Evolutionary conservation across 2,113 vertebrate genomes (phyloP).

Genomic region (Oxyruncus cristatus): DNA sequence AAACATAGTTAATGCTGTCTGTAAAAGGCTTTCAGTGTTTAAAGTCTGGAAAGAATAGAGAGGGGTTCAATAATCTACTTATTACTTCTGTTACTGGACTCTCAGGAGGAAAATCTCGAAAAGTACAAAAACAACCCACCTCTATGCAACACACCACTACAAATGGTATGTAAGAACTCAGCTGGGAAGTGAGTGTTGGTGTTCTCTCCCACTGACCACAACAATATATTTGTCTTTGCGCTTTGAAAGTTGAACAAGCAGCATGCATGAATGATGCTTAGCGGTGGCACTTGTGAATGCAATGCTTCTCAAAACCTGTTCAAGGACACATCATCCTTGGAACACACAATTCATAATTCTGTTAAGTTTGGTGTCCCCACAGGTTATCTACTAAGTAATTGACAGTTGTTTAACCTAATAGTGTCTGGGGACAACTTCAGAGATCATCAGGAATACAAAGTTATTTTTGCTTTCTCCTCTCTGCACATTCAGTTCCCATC

Average conservation of each 20-base stretch:
- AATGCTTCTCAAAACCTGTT: background rate
- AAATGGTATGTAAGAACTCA: background rate
- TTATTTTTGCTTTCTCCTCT: constrained; percentile 4
- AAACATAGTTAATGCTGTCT: background rate
- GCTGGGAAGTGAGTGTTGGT: background rate
- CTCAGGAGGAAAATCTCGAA: background rate
- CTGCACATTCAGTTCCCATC: background rate
- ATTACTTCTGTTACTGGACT: background rate
- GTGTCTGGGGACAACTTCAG: background rate
- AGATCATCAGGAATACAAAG: constrained; percentile 28
- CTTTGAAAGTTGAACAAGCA: background rate
- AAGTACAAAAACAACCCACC: background rate
- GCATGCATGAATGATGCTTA: background rate
- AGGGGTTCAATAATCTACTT: background rate
- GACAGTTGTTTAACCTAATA: constrained; percentile 26
- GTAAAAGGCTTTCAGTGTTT: background rate
- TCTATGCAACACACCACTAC: background rate
- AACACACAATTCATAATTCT: constrained; percentile 38
- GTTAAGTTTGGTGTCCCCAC: constrained; percentile 14
- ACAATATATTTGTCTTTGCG: background rate
- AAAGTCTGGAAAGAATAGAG: background rate
- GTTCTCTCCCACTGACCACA: background rate
- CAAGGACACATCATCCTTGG: constrained; percentile 34
- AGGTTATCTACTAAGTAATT: constrained; percentile 55
- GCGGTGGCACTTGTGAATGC: background rate